phyloP scores from a whole-genome alignment of 2,113 vertebrate genomes.

The Bos javanicus region DNA sequence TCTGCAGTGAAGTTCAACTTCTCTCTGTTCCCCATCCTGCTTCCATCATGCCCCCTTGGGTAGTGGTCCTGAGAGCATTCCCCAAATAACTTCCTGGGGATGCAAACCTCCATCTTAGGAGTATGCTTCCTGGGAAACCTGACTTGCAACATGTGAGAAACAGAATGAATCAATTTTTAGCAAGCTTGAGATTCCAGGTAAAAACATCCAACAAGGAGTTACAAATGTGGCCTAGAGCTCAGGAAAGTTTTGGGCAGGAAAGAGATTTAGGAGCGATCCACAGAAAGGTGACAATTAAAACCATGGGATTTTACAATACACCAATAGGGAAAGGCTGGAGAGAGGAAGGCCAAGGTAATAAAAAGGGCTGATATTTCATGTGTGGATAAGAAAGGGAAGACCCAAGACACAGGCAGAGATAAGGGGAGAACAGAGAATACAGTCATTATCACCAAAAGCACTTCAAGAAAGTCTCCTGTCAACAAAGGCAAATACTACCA shows the following conservation, averaged over 20 bases:
- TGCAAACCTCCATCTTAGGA: background rate
- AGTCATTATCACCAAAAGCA: background rate
- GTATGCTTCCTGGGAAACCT: background rate
- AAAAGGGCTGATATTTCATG: background rate
- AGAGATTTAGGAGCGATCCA: background rate
- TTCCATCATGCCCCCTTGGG: background rate
- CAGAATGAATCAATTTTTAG: background rate
- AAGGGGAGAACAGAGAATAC: background rate
- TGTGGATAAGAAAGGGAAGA: background rate
- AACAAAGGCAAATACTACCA: background rate
- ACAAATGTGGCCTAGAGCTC: constrained; percentile 3
- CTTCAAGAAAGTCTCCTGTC: background rate
- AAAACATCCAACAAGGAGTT: background rate
- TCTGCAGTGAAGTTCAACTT: background rate
- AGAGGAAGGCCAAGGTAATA: background rate
- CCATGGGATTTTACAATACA: background rate
- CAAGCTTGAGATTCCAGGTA: background rate
- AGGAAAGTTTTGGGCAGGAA: background rate
- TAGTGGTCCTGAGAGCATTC: background rate
- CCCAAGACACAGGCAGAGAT: background rate
- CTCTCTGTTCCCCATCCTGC: background rate
- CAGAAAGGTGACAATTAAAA: background rate
- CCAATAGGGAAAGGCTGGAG: background rate
- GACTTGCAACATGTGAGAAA: background rate
- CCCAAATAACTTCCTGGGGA: background rate